phyloP scores from a whole-genome alignment of 1,140 invertebrate species.

The Nebria ingens region DNA sequence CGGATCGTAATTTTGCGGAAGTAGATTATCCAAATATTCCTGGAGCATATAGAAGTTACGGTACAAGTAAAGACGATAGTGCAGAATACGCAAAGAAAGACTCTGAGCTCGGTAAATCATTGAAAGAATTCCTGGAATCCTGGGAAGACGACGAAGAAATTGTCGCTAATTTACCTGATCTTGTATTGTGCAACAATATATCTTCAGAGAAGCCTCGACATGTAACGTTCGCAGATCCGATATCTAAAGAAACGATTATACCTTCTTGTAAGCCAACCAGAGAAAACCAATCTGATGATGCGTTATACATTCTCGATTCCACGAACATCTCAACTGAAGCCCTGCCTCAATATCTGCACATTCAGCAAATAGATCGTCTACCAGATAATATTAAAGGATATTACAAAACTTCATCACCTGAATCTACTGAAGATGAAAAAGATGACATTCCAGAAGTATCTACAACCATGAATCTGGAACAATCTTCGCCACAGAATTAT shows the following conservation, averaged over 20 bases:
- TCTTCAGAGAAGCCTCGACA: neutral
- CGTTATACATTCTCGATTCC: neutral
- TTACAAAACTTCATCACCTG: neutral
- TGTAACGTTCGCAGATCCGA: neutral
- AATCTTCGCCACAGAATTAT: neutral
- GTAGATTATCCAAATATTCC: too few species aligned
- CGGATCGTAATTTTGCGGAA: neutral
- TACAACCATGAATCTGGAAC: neutral
- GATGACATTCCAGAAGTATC: too few species aligned
- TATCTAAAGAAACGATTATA: neutral
- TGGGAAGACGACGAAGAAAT: conserved; percentile 4
- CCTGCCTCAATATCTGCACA: neutral
- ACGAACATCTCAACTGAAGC: neutral
- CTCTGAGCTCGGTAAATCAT: neutral
- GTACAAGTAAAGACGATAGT: neutral
- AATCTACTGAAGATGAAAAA: neutral
- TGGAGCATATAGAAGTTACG: neutral
- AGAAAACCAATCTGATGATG: neutral
- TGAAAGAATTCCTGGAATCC: conserved; percentile 1
- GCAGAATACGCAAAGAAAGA: neutral
- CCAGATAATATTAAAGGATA: neutral
- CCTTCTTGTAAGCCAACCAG: neutral
- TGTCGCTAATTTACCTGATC: neutral
- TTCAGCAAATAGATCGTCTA: neutral
- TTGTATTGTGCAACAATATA: neutral